Evolutionary conservation across 1,140 invertebrate species (phyloP), one percentile per base, ranked within the genome.

Genomic region (Platorchestia sp.): DNA sequence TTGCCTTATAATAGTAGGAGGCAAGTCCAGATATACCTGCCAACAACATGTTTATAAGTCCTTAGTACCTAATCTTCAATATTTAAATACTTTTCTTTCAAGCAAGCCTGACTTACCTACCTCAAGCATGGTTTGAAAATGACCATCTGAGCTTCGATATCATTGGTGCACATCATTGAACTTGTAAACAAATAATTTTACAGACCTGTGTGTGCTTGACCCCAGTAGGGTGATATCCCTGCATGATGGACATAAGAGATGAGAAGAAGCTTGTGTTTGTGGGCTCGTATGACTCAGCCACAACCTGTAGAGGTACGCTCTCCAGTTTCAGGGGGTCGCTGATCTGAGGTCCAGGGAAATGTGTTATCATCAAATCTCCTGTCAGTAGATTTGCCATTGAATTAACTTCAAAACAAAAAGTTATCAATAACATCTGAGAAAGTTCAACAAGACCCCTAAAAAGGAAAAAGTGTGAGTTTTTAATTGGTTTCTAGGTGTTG

Each of bases 271-370:
- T 93, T 40, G 91, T 7, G 45, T 45, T 47, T 40, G 91, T 44
- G 44, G 91, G 91, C 45, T 93, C 91, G 36, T 93, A 93, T 7
- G 91, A 45, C 40, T 93, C 91, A 6, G 91, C 7, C 43, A 93
- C 91, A 47, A 93, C 91, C 44, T 93, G 91, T 40, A 93, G 91
- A 47, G 91, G 91, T 44, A 93, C 45, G 45, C 91, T 93, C 91
- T 93, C 91, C 91, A 93, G 45, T 36, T 40, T 45, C 43, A 93
- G 45, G 91, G 91, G 91, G 3, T 93, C 91, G 40, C 91, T 93
- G 91, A 93, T 93, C 91, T 93, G 91, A 22, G 59, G 36, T n/a
- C n/a, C n/a, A n/a, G n/a, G n/a, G n/a, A n/a, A n/a, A n/a, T n/a
- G n/a, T n/a, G n/a, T n/a, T n/a, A n/a, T n/a, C n/a, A n/a, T n/a